Percentiles rank a stretch among this genome's conserved stretches.
Conservation (phyloP, 1,140 invertebrate genomes). For the Solenopsis invicta region DNA sequence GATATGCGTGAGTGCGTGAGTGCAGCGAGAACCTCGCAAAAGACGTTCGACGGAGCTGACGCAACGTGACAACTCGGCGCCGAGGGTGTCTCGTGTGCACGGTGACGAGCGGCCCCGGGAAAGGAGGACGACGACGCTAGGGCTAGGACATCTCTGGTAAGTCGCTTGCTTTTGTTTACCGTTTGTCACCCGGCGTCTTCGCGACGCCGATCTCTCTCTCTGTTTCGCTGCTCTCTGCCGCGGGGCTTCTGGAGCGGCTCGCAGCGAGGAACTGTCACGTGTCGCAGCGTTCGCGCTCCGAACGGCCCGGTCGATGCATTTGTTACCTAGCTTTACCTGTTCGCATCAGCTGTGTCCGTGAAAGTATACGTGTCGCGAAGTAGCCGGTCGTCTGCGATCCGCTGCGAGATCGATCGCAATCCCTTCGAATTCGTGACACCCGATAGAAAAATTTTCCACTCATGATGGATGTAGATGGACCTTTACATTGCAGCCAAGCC, state of each 20-base stretch:
- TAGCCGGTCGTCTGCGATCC: too few species aligned
- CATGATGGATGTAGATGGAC: too few species aligned
- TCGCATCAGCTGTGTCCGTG: slow-evolving; percentile 1
- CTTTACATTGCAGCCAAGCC: not conserved
- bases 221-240: not conserved
- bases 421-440: not conserved
- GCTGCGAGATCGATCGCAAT: not conserved
- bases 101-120: not conserved
- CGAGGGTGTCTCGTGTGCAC: not conserved
- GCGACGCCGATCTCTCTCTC: not conserved
- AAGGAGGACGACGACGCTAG: not conserved
- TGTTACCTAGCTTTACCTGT: slow-evolving; percentile 37
- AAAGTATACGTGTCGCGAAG: too few species aligned
- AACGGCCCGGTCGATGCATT: not conserved
- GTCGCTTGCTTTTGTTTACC: not conserved
- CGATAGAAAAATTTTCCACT: too few species aligned
- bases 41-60: not conserved
- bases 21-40: not conserved
- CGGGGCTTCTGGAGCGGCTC: not conserved
- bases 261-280: not conserved
- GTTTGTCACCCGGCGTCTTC: not conserved
- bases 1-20: slow-evolving; percentile 16
- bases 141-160: not conserved
- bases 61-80: not conserved
- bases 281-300: not conserved